Evolutionary conservation across 2,888 invertebrate species (phyloP).

Genomic region (Apodemia mormo): DNA sequence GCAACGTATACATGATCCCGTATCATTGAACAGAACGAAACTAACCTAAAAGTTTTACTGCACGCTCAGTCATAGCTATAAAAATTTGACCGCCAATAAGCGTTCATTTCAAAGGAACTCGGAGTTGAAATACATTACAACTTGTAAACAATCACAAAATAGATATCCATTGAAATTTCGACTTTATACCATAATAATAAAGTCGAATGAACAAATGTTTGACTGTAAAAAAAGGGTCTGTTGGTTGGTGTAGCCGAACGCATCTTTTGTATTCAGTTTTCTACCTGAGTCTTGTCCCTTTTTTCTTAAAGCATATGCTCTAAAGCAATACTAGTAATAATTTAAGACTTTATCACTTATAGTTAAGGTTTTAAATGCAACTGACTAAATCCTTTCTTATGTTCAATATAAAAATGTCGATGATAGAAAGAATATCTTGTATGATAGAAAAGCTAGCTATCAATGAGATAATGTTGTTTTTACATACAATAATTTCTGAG

Average conservation of each 20-base stretch:
- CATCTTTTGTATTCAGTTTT: conserved; percentile 69
- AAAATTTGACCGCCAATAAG: conserved; percentile 74
- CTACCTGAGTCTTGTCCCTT: conserved; percentile 74
- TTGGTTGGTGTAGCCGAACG: conserved; percentile 50
- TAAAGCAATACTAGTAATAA: conserved; percentile 26
- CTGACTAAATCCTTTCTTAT: not conserved
- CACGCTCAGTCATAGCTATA: conserved; percentile 53
- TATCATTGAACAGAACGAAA: conserved; percentile 56
- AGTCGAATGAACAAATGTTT: conserved; percentile 24
- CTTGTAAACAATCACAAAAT: conserved; percentile 26
- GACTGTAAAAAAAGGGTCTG: conserved; percentile 27
- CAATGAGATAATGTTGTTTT: conserved; percentile 30
- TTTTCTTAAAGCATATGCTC: conserved; percentile 54
- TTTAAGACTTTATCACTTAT: conserved; percentile 36
- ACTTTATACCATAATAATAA: conserved; percentile 41
- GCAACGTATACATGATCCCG: conserved; percentile 46
- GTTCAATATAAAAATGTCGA: conserved; percentile 29
- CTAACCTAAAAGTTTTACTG: conserved; percentile 69
- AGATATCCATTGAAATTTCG: conserved; percentile 38
- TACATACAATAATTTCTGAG: conserved; percentile 21
- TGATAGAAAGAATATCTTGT: conserved; percentile 38
- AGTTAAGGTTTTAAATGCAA: conserved; percentile 43
- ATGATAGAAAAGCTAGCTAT: conserved; percentile 34
- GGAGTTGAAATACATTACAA: conserved; percentile 47
- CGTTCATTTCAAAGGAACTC: conserved; percentile 59